A percentile compares a stretch with the other conserved stretches of the same genome.
Evolutionary conservation across 2,797 vertebrate genomes (phyloP).

Genomic region (Fundulus diaphanus): DNA sequence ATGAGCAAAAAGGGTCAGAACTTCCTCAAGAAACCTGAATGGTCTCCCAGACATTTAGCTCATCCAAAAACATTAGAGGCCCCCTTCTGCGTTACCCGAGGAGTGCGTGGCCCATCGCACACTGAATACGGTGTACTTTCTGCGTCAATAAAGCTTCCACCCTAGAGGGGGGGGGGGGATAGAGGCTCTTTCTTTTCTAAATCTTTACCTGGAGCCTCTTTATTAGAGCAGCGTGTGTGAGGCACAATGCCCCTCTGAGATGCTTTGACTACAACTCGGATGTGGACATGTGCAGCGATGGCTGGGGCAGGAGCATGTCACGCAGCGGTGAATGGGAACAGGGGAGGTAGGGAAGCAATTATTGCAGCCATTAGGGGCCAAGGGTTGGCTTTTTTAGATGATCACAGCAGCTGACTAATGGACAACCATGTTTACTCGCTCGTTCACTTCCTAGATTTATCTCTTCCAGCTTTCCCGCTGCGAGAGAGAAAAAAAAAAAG

Average conservation of each 20-base stretch:
- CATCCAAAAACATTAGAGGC: conserved; percentile 53
- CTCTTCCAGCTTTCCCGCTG: conserved; percentile 33
- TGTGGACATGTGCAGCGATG: conserved; percentile 58
- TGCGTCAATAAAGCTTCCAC: conserved; percentile 49
- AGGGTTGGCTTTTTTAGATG: conserved; percentile 71
- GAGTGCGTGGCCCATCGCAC: conserved; percentile 42
- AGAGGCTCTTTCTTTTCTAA: conserved; percentile 63
- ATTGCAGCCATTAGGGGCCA: conserved; percentile 82
- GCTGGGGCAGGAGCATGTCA: conserved; percentile 67
- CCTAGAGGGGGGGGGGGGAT: conserved; percentile 49
- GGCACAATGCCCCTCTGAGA: conserved; percentile 55
- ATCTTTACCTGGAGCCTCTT: conserved; percentile 49
- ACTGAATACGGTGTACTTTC: conserved; percentile 37
- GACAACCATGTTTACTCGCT: conserved; percentile 68
- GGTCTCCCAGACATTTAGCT: conserved; percentile 52
- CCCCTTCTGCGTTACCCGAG: conserved; percentile 23
- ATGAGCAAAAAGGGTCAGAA: conserved; percentile 45
- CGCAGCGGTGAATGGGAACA: conserved; percentile 67
- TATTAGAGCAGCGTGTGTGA: conserved; percentile 59
- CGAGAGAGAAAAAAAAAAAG: too few relatives aligned
- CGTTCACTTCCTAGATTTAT: conserved; percentile 54
- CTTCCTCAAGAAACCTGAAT: conserved; percentile 44
- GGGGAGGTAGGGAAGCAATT: conserved; percentile 76
- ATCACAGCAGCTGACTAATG: conserved; percentile 76
- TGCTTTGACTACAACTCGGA: conserved; percentile 56